These are phyloP conservation scores for Lepus americanus DNA, from an alignment of 2,113 vertebrate species.

Conservation along the genomic window DNA sequence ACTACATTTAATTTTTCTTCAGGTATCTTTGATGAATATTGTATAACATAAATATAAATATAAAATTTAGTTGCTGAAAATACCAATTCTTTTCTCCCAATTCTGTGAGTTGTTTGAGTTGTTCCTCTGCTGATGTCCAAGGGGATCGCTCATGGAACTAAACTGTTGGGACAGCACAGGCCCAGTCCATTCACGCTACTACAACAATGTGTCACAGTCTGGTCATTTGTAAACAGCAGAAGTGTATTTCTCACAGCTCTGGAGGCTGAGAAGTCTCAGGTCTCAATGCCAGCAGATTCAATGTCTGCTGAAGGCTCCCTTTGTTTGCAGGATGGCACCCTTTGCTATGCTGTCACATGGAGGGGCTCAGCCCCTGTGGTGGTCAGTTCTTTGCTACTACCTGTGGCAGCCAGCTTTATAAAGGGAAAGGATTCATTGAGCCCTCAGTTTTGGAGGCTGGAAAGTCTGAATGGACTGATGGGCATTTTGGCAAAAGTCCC, in stretches of 20 bases:
- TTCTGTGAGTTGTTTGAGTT: background rate
- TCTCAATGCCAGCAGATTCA: background rate
- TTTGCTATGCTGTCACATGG: background rate
- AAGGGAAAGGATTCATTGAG: no score
- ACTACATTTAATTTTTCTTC: background rate
- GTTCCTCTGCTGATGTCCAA: background rate
- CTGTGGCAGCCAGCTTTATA: no score
- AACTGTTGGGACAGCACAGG: background rate
- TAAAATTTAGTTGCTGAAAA: conserved; percentile 3
- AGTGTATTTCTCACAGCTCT: background rate
- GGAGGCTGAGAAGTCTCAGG: background rate
- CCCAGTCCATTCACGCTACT: background rate
- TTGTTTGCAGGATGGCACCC: background rate
- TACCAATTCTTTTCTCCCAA: background rate
- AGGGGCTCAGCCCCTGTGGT: background rate
- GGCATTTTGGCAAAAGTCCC: no score
- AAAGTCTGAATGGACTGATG: no score
- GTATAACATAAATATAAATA: background rate
- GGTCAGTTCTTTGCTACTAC: no score
- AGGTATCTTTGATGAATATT: background rate
- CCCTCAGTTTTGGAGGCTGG: no score
- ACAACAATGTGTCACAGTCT: background rate
- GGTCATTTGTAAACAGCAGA: background rate
- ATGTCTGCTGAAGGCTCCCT: background rate
- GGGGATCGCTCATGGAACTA: background rate